Evolutionary conservation across 2,113 vertebrate species (phyloP).

Genomic region (Macaca mulatta): DNA sequence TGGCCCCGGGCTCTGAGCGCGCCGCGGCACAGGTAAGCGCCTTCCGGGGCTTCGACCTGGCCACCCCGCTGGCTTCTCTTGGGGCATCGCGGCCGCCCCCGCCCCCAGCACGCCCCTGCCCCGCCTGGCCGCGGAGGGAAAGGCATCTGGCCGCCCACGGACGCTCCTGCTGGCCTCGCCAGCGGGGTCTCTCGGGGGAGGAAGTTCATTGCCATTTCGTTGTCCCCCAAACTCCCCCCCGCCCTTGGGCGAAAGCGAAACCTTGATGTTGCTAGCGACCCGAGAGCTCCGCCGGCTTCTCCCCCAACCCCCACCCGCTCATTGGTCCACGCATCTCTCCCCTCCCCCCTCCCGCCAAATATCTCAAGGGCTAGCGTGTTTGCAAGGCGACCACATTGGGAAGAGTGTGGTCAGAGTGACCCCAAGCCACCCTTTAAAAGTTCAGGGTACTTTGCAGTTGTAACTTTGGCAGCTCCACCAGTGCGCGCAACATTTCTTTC

Average conservation of each 20-base stretch:
- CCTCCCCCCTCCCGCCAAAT: not conserved
- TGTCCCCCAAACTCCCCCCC: not conserved
- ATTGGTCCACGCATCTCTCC: not conserved
- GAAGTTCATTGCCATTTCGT: not conserved
- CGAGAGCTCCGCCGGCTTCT: not conserved
- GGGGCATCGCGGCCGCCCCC: not conserved
- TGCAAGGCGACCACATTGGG: not conserved
- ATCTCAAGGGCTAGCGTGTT: not conserved
- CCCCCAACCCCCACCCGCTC: not conserved
- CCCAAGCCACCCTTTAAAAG: constrained; percentile 44
- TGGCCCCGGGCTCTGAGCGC: not conserved
- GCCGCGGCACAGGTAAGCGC: constrained; percentile 56
- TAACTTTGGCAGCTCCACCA: constrained; percentile 52
- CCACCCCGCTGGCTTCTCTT: not conserved
- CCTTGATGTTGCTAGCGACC: not conserved
- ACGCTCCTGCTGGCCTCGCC: not conserved
- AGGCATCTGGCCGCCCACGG: not conserved
- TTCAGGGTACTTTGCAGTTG: constrained; percentile 53
- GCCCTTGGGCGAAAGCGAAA: constrained; percentile 45
- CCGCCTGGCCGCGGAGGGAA: not conserved
- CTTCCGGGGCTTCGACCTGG: not conserved
- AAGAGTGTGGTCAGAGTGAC: not conserved
- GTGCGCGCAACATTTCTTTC: constrained; percentile 58
- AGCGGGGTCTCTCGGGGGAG: not conserved
- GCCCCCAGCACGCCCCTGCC: not conserved